These are phyloP conservation scores for Platycheirus albimanus DNA, from an alignment of 2,888 invertebrate species.

Conservation along the genomic window DNA sequence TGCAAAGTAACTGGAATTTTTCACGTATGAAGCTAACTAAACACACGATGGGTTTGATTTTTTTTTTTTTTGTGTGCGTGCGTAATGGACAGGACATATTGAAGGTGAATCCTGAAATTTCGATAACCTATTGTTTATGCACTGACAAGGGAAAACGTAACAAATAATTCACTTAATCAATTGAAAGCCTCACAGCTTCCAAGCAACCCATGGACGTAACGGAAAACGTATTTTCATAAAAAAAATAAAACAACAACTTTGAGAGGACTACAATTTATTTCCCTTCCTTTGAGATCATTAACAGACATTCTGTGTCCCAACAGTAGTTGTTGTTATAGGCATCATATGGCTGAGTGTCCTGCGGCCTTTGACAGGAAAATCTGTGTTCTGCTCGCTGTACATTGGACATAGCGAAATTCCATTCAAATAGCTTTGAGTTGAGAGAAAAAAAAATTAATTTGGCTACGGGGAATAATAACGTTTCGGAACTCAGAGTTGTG, in stretches of 20 bases:
- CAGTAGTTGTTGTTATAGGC: background rate
- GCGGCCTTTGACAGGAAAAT: slow-evolving; percentile 11
- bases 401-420: background rate
- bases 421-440: background rate
- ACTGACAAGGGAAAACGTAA: slow-evolving; percentile 2
- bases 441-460: background rate
- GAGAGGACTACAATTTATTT: slow-evolving; percentile 42
- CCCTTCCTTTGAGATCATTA: slow-evolving; percentile 34
- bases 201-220: background rate
- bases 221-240: background rate
- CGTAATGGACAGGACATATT: background rate
- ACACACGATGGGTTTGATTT: too few relatives aligned
- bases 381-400: background rate
- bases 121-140: slow-evolving; percentile 14
- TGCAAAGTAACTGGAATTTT: too few relatives aligned
- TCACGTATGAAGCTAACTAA: too few relatives aligned
- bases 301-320: slow-evolving; percentile 4
- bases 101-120: slow-evolving; percentile 1
- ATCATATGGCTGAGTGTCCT: background rate
- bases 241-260: background rate
- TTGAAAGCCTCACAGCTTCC: background rate
- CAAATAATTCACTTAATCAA: slow-evolving; percentile 25
- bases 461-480: background rate
- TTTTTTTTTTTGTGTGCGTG: background rate
- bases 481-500: background rate